phyloP scores from a whole-genome alignment of 2,113 vertebrate species.

The Cyrtonyx montezumae region DNA sequence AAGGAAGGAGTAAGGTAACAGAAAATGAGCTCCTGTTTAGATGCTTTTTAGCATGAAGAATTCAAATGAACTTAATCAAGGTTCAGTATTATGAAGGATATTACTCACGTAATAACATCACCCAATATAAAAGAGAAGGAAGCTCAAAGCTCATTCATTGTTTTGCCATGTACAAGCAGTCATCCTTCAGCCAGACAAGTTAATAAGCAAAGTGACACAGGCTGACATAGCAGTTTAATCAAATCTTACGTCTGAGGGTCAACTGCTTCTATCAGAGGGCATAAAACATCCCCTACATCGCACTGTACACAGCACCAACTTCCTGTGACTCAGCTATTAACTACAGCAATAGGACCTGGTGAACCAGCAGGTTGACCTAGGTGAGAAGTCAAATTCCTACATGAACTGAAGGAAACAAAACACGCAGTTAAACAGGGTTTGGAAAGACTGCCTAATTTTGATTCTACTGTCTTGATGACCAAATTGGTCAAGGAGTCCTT shows the following conservation, averaged over 20 bases:
- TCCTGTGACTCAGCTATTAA: slow-evolving; percentile 11
- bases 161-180: background rate
- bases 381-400: background rate
- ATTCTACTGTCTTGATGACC: background rate
- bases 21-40: background rate
- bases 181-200: background rate
- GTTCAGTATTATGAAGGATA: slow-evolving; percentile 3
- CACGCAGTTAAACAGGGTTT: background rate
- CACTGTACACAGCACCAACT: background rate
- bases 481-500: background rate
- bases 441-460: background rate
- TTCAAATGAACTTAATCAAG: slow-evolving; percentile 15
- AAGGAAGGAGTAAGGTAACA: slow-evolving; percentile 36
- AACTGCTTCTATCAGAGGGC: background rate
- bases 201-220: background rate
- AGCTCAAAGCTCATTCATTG: background rate
- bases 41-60: background rate
- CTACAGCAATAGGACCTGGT: background rate
- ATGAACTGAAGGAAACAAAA: background rate
- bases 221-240: background rate
- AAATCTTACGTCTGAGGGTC: background rate
- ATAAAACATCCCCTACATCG: background rate
- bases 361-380: slow-evolving; percentile 3
- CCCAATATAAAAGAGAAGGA: background rate
- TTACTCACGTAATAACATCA: slow-evolving; percentile 32